These are phyloP conservation scores for Globicephala melas DNA, from an alignment of 2,113 vertebrate genomes.

Conservation along the genomic window DNA sequence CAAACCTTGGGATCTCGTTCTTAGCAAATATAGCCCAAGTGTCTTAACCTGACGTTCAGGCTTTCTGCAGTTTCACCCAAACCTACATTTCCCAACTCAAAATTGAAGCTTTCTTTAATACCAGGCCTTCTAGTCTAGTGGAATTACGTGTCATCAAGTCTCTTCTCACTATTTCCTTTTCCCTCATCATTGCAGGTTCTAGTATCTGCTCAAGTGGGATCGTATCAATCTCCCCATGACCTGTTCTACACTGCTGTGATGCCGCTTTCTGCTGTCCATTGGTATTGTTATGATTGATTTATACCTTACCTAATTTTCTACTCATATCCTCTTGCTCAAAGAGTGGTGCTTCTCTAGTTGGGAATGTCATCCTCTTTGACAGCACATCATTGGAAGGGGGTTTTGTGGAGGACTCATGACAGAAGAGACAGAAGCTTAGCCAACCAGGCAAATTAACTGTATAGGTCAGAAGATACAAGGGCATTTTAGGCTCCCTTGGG, in stretches of 20 bases:
- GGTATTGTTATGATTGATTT: not conserved
- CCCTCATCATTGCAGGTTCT: not conserved
- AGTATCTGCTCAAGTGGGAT: not conserved
- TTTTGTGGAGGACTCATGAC: not conserved
- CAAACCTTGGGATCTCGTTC: not conserved
- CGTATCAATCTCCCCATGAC: not conserved
- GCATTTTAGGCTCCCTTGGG: not conserved
- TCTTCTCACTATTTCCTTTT: not conserved
- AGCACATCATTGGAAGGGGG: not conserved
- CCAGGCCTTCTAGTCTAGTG: not conserved
- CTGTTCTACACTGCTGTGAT: not conserved
- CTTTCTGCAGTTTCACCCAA: not conserved
- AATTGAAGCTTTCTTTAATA: not conserved
- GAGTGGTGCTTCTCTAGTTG: not conserved
- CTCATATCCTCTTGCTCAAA: not conserved
- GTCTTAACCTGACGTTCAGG: not conserved
- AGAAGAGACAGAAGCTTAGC: not conserved
- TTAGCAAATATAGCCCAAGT: not conserved
- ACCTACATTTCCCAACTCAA: not conserved
- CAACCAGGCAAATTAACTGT: not conserved
- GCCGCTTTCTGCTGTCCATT: not conserved
- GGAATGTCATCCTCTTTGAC: not conserved
- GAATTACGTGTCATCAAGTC: not conserved
- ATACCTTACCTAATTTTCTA: not conserved
- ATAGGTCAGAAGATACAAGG: not conserved